A percentile compares a stretch with the other conserved stretches of the same genome.
These are phyloP conservation scores for Sturmia bella DNA, from an alignment of 2,888 invertebrate species.

Conservation along the genomic window DNA sequence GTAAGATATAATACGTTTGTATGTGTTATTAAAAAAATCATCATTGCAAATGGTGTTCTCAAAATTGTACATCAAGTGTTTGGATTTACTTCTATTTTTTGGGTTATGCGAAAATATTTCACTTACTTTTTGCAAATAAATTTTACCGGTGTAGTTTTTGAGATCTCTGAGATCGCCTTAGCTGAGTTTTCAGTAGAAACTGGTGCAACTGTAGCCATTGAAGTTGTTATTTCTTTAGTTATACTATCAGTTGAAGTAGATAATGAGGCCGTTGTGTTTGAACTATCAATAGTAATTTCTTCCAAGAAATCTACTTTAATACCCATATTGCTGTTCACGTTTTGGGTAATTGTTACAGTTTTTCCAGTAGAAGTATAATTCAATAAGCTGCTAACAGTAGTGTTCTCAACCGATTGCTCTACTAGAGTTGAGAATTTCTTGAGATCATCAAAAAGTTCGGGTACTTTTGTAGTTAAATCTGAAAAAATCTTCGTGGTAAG, in stretches of 20 bases:
- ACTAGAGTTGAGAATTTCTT: conserved; percentile 42
- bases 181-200: not conserved
- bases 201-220: conserved; percentile 35
- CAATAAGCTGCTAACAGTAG: not conserved
- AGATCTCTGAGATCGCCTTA: conserved; percentile 26
- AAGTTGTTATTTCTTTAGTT: conserved; percentile 16
- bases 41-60: no score
- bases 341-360: not conserved
- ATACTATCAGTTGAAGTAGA: not conserved
- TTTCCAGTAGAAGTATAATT: conserved; percentile 12
- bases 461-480: conserved; percentile 34
- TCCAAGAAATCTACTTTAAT: conserved; percentile 21
- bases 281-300: conserved; percentile 8
- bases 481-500: conserved; percentile 25
- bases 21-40: conserved; percentile 5
- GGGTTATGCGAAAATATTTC: not conserved
- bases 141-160: conserved; percentile 72
- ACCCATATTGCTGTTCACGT: not conserved
- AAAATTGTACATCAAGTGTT: not conserved
- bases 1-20: conserved; percentile 75
- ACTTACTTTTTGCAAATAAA: conserved; percentile 77
- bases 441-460: conserved; percentile 21
- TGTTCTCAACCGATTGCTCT: conserved; percentile 20
- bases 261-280: not conserved
- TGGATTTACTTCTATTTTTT: not conserved